Base-by-base conservation (phyloP, 2,113 vertebrate species). In the Rhinichthys klamathensis region DNA sequence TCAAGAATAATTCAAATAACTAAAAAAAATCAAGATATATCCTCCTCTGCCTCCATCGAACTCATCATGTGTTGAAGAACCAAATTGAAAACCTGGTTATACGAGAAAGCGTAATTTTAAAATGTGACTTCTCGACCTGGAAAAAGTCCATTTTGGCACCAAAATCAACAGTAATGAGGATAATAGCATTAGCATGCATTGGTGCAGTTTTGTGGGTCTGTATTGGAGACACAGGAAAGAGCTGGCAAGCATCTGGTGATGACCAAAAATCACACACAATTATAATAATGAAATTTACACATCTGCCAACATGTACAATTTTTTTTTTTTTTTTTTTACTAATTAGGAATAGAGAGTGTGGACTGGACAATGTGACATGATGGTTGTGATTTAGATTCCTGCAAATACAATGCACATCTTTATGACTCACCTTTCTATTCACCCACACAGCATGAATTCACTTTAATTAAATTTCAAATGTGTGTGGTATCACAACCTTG, bases 391-490 rank as follows among this genome's bases (percentile, higher is more conserved):
- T 72, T 23, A 41, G 21, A 72, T 72, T 72, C 10, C 27, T 54
- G 27, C 41, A 27, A 56, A 76, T 1, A 3, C 44, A 72, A 56
- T 54, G 25, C 49, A 56, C 27, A 54, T 76, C 18, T 23, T 21
- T 2, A 58, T 78, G 30, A 38, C 25, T 76, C 74, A 54, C 30
- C 74, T 76, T 76, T 54, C 46, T 56, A 23, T 32, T 76, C 74
- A 54, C 46, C 49, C 25, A 30, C 25, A 76, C 25, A 76, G 5
- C n/a, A 7, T 61, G 76, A 86, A 85, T 87, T 88, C 91, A 91
- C 87, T 86, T 84, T 85, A 87, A 89, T 91, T 93, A 88, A 41
- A 88, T 41, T 81, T 82, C n/a, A 58, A 78, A 32, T 78, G 11
- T 76, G 32, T 67, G n/a, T 61, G 38, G 67, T 67, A 21, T 27